phyloP scores from a whole-genome alignment of 2,888 invertebrate species.

The Ennomos quercinarius region DNA sequence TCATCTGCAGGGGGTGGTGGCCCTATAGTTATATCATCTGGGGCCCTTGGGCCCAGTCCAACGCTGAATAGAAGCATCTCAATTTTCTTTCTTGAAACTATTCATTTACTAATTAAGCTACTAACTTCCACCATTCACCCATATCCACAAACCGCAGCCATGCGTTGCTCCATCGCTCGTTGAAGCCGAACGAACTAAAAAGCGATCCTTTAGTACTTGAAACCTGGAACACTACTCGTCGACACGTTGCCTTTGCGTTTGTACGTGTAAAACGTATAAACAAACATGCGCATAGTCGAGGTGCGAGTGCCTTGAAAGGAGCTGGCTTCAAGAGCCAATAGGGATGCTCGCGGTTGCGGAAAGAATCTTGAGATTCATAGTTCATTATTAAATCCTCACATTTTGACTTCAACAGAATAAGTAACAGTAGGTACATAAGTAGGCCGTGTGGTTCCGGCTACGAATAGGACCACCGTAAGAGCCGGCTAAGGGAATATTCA shows the following conservation, averaged over 20 bases:
- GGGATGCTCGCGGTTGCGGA: conserved; percentile 36
- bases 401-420: too few species aligned
- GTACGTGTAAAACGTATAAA: conserved; percentile 75
- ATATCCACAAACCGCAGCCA: conserved; percentile 18
- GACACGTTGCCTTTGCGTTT: conserved; percentile 54
- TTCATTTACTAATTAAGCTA: conserved; percentile 4
- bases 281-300: conserved; percentile 62
- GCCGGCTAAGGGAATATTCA: too few species aligned
- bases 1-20: too few species aligned
- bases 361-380: neutral
- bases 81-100: neutral
- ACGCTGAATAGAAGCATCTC: too few species aligned
- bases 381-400: neutral
- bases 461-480: too few species aligned
- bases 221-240: conserved; percentile 60
- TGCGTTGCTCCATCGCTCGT: conserved; percentile 38
- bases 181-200: conserved; percentile 57
- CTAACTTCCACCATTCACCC: conserved; percentile 25
- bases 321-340: conserved; percentile 52
- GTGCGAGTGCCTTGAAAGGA: conserved; percentile 63
- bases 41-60: too few species aligned
- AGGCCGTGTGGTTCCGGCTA: too few species aligned
- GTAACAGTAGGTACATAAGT: too few species aligned
- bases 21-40: too few species aligned
- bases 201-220: conserved; percentile 66